Conservation (phyloP, 2,888 invertebrate species). For the Macrophya alboannulata region DNA sequence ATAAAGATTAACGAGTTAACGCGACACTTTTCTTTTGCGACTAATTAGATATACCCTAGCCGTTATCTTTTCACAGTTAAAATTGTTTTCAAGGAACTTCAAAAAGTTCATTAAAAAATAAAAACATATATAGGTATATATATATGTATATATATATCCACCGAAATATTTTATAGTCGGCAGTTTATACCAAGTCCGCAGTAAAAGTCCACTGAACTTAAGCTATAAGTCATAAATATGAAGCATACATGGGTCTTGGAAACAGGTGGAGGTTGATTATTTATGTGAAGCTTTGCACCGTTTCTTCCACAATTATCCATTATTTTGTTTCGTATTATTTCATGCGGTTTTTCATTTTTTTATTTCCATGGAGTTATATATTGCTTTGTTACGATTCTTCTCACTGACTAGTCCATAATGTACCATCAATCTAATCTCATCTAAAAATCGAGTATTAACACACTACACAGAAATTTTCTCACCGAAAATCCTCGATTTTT, state of each 20-base stretch:
- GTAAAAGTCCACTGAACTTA: slow-evolving; percentile 23
- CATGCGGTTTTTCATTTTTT: background rate
- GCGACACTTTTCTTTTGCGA: slow-evolving; percentile 19
- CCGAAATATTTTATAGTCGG: slow-evolving; percentile 8
- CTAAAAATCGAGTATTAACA: background rate
- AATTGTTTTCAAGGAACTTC: background rate
- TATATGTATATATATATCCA: background rate
- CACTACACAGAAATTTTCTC: background rate
- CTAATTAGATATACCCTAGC: slow-evolving; percentile 27
- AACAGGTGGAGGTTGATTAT: slow-evolving; percentile 29
- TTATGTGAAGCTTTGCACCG: slow-evolving; percentile 27
- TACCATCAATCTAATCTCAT: background rate
- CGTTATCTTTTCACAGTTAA: background rate
- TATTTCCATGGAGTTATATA: background rate
- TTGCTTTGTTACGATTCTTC: background rate
- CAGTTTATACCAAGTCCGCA: slow-evolving; percentile 10
- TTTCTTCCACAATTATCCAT: slow-evolving; percentile 13
- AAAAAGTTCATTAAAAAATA: slow-evolving; percentile 31
- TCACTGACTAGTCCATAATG: background rate
- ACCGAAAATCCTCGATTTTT: too few relatives aligned
- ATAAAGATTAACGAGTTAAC: slow-evolving; percentile 48
- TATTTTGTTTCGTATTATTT: background rate
- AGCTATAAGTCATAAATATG: slow-evolving; percentile 19
- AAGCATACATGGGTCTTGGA: slow-evolving; percentile 11
- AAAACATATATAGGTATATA: background rate